A percentile compares a stretch with the other conserved stretches of the same genome.
These are phyloP conservation scores for Fregata magnificens DNA, from an alignment of 2,113 vertebrate species.

Conservation along the genomic window DNA sequence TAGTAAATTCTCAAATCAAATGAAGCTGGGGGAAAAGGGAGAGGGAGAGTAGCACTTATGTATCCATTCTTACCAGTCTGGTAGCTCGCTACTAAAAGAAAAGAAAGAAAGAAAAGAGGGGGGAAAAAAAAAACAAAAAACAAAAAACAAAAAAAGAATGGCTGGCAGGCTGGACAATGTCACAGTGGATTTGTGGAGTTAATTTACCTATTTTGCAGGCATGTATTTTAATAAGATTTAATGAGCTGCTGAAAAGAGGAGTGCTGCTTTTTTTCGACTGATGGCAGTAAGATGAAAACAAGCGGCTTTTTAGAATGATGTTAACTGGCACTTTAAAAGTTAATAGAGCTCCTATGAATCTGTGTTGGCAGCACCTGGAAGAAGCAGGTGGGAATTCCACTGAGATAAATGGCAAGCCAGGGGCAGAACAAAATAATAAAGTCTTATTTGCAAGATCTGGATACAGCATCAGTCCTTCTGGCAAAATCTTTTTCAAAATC, in stretches of 20 bases:
- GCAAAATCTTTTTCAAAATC: neutral
- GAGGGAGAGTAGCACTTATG: neutral
- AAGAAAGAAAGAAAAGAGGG: neutral
- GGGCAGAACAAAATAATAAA: neutral
- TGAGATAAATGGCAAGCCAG: neutral
- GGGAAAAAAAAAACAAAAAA: no score
- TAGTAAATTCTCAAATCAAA: neutral
- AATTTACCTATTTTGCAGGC: conserved; percentile 20
- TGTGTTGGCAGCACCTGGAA: conserved; percentile 38
- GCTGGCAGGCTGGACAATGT: neutral
- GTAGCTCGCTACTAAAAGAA: neutral
- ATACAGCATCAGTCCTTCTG: neutral
- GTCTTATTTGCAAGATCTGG: neutral
- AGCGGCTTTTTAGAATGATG: neutral
- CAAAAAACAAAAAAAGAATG: neutral
- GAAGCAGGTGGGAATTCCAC: conserved; percentile 44
- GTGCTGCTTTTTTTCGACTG: neutral
- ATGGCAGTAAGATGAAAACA: conserved; percentile 42
- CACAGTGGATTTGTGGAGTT: conserved; percentile 13
- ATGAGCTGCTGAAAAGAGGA: conserved; percentile 50
- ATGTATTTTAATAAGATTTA: conserved; percentile 48
- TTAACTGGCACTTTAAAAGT: conserved; percentile 29
- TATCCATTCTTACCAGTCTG: neutral
- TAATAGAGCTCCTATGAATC: neutral
- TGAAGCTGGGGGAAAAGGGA: neutral